Percentiles rank a stretch among this genome's conserved stretches.
phyloP scores from a whole-genome alignment of 2,113 vertebrate species.

The Prunella himalayana region DNA sequence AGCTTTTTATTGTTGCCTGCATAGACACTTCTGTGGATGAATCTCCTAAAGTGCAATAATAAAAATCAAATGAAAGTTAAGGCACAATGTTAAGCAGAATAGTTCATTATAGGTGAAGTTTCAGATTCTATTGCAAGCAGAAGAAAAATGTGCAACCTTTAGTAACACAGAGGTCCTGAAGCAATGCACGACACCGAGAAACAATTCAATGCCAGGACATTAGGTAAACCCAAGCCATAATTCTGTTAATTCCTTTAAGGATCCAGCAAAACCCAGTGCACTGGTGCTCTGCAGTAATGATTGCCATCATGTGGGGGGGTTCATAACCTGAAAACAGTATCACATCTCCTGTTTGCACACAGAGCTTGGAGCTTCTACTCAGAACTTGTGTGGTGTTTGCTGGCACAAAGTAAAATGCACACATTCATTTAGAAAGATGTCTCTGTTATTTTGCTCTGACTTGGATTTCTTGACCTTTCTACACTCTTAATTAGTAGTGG shows the following conservation, averaged over 20 bases:
- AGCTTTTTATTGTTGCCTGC: not conserved
- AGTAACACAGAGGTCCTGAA: not conserved
- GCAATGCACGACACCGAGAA: not conserved
- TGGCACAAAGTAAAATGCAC: not conserved
- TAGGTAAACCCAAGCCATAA: not conserved
- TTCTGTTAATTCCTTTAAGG: not conserved
- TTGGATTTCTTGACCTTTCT: not conserved
- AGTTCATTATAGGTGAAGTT: not conserved
- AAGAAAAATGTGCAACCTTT: not conserved
- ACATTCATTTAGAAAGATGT: not conserved
- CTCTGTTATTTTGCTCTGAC: not conserved
- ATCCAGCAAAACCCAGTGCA: not conserved
- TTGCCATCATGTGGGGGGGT: accelerated
- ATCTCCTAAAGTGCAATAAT: not conserved
- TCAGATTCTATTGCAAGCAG: not conserved
- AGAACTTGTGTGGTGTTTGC: not conserved
- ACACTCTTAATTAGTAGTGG: not conserved
- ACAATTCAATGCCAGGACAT: not conserved
- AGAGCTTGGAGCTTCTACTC: not conserved
- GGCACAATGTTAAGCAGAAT: not conserved
- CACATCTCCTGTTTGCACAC: accelerated
- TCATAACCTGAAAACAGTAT: not conserved
- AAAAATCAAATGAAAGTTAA: not conserved
- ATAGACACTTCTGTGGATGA: not conserved
- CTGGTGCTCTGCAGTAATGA: not conserved